Base-by-base conservation (phyloP, 2,113 vertebrate genomes). In the Gorilla gorilla region DNA sequence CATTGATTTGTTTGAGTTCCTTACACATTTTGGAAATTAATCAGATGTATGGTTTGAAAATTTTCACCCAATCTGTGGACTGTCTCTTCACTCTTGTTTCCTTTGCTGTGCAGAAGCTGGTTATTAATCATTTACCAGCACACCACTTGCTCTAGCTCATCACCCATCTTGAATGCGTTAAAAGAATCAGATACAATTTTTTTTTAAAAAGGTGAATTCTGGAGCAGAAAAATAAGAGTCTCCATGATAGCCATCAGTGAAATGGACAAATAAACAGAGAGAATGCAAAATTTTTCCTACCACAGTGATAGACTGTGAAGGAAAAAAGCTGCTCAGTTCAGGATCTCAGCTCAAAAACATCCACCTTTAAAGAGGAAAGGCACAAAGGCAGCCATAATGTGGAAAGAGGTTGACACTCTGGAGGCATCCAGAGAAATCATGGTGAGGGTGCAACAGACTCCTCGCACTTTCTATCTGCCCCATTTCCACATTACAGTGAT, bases 281-380 rank as follows among this genome's bases (percentile, higher is more conserved):
- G 18, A 91, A 75, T 73, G 35, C 2, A 97, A 76, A 52, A 4
- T 52, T 89, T 50, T 40, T 79, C 23, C 87, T 78, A 81, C 11
- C 32, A n/a, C 23, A 32, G 55, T 79, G 64, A 94, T 20, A 84
- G 35, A 90, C 32, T 38, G 87, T 68, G 4, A 73, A 68, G 38
- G 14, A 14, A 84, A 78, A 66, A 30, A 40, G 17, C 7, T 61
- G 4, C 45, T 78, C 32, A 75, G 45, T 92, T 78, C 40, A 75
- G 45, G 91, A 50, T 72, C 45, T 89, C 32, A 94, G 82, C 52
- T 86, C 93, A 96, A 35, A 91, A 91, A 90, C 38, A 59, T 27
- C 10, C 10, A 43, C 48, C 25, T 95, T 82, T 66, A 76, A 94
- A 68, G 35, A 82, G 7, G 50, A 38, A 45, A 1, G 38, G 8